Evolutionary conservation across 2,888 invertebrate genomes (phyloP), one percentile per base, ranked within the genome.

Genomic region (Spatulosminthurus flaviceps): DNA sequence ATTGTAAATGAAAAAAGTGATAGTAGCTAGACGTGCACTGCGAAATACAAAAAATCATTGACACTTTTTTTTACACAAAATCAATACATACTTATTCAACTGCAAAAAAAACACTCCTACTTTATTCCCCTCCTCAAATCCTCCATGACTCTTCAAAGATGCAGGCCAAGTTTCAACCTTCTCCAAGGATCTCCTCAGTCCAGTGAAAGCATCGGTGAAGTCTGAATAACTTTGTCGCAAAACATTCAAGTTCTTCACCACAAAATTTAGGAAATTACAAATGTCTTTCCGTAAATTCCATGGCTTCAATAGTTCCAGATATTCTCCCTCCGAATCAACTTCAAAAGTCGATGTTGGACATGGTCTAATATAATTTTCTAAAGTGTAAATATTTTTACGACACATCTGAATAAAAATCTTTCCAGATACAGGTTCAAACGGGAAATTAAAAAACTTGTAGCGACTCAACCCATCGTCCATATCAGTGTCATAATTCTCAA

Each of bases 1-100:
- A 83, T 81, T 89, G 88, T 71, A 88, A 82, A 84, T 90, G 90
- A 80, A 89, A 89, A 81, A 89, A 86, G 80, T 90, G 90, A 84
- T 89, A 89, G n/a, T 88, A 87, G 13, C 89, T 87, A 79, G 89
- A 88, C 0, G 86, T 82, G 80, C 88, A 88, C 89, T 89, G 82
- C 79, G 86, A 87, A 34, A 75, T 28, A 73, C 22, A 77, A 60
- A 77, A 51, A 41, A 77, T n/a, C 64, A 64, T 64, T 4, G 2
- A 24, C 24, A 64, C 2, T 22, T 24, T 64, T n/a, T n/a, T n/a
- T n/a, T n/a, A n/a, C n/a, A n/a, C n/a, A n/a, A n/a, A n/a, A n/a
- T 21, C 64, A 76, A 24, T 75, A 43, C 43, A 13, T 72, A 67
- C 29, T 75, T 60, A 41, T 21, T 16, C 21, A 69, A 43, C 5